Percentiles rank a stretch among this genome's conserved stretches.
phyloP scores from a whole-genome alignment of 2,113 vertebrate genomes.

The Brachypteracias leptosomus region DNA sequence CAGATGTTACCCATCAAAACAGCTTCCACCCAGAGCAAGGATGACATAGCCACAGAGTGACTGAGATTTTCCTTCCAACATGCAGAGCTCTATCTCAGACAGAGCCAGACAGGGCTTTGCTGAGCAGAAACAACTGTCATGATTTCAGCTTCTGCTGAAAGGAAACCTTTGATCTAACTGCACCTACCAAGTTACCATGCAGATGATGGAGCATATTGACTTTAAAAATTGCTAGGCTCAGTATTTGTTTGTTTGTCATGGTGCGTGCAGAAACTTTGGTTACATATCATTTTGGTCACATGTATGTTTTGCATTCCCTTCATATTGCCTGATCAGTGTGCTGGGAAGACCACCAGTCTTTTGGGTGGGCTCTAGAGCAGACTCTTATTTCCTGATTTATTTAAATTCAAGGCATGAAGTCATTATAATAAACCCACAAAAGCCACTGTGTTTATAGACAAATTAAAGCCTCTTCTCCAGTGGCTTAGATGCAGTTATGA shows the following conservation, averaged over 20 bases:
- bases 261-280: not conserved
- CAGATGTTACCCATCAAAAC: conserved; percentile 48
- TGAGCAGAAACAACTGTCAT: not conserved
- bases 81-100: not conserved
- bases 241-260: not conserved
- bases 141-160: not conserved
- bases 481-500: not conserved
- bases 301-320: conserved; percentile 3
- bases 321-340: not conserved
- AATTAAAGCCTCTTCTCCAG: not conserved
- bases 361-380: conserved; percentile 11
- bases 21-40: not conserved
- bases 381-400: not conserved
- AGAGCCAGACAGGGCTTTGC: not conserved
- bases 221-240: not conserved
- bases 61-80: conserved; percentile 54
- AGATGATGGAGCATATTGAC: not conserved
- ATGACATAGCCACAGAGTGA: conserved; percentile 14
- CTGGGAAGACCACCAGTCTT: conserved; percentile 21
- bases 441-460: not conserved
- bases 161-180: not conserved
- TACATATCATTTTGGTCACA: not conserved
- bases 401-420: conserved; percentile 22
- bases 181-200: not conserved
- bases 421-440: conserved; percentile 18